A percentile compares a stretch with the other conserved stretches of the same genome.
Evolutionary conservation across 37 sponge, comb jelly and placozoan species (phyloP).

Genomic region (Eunapius fragilis): DNA sequence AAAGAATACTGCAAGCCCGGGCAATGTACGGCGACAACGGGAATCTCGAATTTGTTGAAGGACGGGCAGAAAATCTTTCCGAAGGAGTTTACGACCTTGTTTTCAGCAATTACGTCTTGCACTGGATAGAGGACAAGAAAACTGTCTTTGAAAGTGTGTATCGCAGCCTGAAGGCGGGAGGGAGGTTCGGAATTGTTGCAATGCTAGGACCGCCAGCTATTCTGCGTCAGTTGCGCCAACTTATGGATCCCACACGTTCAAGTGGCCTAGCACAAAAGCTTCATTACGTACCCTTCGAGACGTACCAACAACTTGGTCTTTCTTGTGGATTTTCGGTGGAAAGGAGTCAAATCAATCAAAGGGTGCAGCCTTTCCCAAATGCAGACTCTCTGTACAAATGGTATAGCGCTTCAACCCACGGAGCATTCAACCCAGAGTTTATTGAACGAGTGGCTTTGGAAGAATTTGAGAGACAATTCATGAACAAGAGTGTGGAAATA

Average conservation of each 20-base stretch:
- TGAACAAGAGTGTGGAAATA: no score
- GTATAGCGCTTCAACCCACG: not conserved
- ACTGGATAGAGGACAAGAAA: slow-evolving; percentile 15
- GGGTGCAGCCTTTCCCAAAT: not conserved
- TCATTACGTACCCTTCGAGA: not conserved
- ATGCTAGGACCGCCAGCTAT: not conserved
- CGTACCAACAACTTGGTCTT: not conserved
- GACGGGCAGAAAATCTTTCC: not conserved
- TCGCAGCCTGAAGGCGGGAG: not conserved
- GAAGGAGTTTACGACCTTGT: slow-evolving; percentile 19
- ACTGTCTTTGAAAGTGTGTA: not conserved
- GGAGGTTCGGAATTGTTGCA: not conserved
- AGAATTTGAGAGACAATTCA: not conserved
- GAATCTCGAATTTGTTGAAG: not conserved
- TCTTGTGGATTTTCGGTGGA: not conserved
- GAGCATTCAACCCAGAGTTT: not conserved
- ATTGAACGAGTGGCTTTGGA: not conserved
- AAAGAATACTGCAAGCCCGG: not conserved
- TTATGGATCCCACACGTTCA: not conserved
- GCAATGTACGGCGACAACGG: not conserved
- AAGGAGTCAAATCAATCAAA: not conserved
- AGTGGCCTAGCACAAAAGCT: not conserved
- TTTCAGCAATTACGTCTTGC: slow-evolving; percentile 18
- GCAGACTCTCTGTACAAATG: not conserved
- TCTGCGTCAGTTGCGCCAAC: not conserved